These are phyloP conservation scores for Beaufortia kweichowensis DNA, from an alignment of 2,113 vertebrate species.

Conservation along the genomic window DNA sequence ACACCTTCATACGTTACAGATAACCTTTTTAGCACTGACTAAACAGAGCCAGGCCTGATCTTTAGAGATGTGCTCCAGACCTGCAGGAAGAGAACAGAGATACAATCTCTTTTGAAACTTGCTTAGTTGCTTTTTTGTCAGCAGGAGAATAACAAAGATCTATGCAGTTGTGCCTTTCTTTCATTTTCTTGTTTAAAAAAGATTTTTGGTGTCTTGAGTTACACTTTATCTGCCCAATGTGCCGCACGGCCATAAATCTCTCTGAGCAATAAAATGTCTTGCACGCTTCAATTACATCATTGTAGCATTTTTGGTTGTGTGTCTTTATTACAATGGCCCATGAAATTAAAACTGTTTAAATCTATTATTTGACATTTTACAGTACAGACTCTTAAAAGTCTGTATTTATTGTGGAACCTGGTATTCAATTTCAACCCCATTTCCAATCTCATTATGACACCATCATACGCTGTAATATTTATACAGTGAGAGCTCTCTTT, in stretches of 20 bases:
- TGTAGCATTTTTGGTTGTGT: conserved; percentile 53
- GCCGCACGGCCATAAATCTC: conserved; percentile 61
- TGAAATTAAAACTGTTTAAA: conserved; percentile 50
- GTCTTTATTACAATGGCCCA: conserved; percentile 56
- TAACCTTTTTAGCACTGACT: conserved; percentile 59
- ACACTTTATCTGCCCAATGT: conserved; percentile 62
- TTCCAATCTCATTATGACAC: conserved; percentile 34
- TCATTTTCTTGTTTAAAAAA: conserved; percentile 21
- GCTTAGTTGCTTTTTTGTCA: conserved; percentile 55
- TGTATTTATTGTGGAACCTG: conserved; percentile 61
- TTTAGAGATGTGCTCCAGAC: conserved; percentile 38
- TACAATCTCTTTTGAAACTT: conserved; percentile 50
- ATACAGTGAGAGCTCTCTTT: conserved; percentile 44
- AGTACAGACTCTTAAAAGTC: conserved; percentile 30
- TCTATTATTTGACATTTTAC: conserved; percentile 57
- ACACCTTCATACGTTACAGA: conserved; percentile 67
- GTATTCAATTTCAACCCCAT: conserved; percentile 57
- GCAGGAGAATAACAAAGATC: conserved; percentile 24
- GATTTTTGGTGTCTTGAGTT: conserved; percentile 55
- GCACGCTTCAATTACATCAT: conserved; percentile 61
- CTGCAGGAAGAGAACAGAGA: not conserved
- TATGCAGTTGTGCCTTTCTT: conserved; percentile 49
- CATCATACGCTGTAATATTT: conserved; percentile 40
- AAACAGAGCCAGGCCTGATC: conserved; percentile 56
- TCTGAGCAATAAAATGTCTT: conserved; percentile 49